A percentile compares a stretch with the other conserved stretches of the same genome.
phyloP scores from a whole-genome alignment of 2,113 vertebrate genomes.

The Ammodytes marinus region DNA sequence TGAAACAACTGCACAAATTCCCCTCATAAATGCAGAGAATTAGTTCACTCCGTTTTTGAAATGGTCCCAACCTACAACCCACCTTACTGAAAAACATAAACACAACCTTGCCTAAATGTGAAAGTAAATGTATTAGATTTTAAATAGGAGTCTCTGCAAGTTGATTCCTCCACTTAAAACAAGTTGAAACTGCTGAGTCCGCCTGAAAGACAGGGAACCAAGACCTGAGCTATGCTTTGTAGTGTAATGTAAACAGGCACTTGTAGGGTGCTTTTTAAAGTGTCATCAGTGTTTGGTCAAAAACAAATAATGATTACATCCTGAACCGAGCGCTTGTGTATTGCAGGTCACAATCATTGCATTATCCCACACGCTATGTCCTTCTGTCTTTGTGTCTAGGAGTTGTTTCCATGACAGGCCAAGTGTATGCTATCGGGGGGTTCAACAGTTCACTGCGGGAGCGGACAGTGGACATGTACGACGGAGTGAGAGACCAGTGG shows the following conservation, averaged over 20 bases:
- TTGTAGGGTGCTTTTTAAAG: no score
- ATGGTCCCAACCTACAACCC: not conserved
- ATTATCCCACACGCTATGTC: not conserved
- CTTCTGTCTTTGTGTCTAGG: conserved; percentile 77
- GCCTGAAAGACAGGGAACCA: not conserved
- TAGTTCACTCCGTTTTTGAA: no score
- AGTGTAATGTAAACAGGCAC: no score
- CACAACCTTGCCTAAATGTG: not conserved
- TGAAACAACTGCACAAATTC: no score
- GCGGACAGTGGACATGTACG: conserved; percentile 94
- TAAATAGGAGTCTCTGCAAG: not conserved
- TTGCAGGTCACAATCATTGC: not conserved
- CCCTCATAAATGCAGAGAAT: no score
- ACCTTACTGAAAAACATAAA: not conserved
- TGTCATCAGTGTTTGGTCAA: no score
- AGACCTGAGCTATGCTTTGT: not conserved
- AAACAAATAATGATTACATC: not conserved
- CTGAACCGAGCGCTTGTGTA: no score
- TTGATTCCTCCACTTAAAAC: not conserved
- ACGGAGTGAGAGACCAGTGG: conserved; percentile 93
- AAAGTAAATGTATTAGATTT: not conserved
- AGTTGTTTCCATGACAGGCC: conserved; percentile 93
- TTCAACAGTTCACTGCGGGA: conserved; percentile 95
- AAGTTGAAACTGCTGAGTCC: not conserved
- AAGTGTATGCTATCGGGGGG: conserved; percentile 93